phyloP scores from a whole-genome alignment of 2,113 vertebrate genomes.

The Tachycineta bicolor region DNA sequence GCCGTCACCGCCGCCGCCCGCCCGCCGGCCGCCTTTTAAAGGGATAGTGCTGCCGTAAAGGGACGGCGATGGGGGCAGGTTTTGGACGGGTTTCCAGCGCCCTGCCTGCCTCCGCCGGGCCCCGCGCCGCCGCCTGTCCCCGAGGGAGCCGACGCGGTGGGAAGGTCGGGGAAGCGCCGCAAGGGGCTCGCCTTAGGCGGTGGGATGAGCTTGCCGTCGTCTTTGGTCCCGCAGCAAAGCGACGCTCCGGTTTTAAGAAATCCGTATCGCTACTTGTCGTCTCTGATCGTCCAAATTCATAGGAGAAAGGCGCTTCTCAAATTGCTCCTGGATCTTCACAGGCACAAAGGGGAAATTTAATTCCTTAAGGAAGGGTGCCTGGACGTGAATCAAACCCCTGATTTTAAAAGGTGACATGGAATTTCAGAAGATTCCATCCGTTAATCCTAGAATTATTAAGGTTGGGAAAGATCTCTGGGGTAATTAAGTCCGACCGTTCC shows the following conservation, averaged over 20 bases:
- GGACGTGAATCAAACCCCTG: not conserved
- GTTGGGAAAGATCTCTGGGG: not conserved
- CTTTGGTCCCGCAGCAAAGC: not conserved
- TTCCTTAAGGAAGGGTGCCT: not conserved
- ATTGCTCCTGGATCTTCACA: not conserved
- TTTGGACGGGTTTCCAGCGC: not conserved
- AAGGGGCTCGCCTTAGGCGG: not conserved
- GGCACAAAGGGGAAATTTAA: not conserved
- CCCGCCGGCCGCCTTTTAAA: slow-evolving; percentile 75
- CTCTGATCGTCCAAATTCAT: not conserved
- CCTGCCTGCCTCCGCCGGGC: not conserved
- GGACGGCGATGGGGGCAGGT: not conserved
- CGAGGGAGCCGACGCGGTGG: not conserved
- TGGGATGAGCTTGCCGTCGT: not conserved
- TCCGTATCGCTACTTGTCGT: too few relatives aligned
- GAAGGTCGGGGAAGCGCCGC: not conserved
- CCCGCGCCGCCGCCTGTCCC: not conserved
- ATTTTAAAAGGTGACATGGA: not conserved
- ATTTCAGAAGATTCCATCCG: not conserved
- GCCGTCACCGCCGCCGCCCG: not conserved
- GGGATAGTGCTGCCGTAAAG: slow-evolving; percentile 23
- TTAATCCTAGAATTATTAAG: not conserved
- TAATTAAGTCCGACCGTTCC: not conserved
- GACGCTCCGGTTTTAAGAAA: not conserved
- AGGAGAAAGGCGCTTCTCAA: not conserved